A percentile compares a stretch with the other conserved stretches of the same genome.
phyloP scores from a whole-genome alignment of 1,140 invertebrate species.

The Portunus trituberculatus region DNA sequence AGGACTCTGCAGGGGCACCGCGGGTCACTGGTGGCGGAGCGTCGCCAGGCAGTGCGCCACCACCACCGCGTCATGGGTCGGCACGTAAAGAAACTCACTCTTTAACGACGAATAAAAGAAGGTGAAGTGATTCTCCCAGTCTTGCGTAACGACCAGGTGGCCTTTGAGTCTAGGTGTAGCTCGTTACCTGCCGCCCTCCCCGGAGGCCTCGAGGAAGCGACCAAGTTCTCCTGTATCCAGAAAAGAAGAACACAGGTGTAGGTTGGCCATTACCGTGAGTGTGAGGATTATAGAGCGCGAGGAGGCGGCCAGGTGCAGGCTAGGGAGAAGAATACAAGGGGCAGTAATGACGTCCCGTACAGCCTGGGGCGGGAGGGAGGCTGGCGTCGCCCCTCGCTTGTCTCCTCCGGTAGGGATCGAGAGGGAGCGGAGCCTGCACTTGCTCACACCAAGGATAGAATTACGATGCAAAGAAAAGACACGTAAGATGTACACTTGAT shows the following conservation, averaged over 20 bases:
- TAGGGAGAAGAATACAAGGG: conserved; percentile 12
- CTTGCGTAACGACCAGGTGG: neutral
- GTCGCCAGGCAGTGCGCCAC: too few relatives aligned
- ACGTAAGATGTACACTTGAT: too few relatives aligned
- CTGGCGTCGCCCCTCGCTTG: neutral
- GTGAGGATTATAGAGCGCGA: conserved; percentile 10
- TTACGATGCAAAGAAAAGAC: too few relatives aligned
- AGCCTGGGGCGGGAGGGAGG: neutral
- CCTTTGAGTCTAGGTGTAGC: neutral
- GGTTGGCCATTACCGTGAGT: conserved; percentile 18
- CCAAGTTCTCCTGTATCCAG: conserved; percentile 9
- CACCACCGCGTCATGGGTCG: neutral
- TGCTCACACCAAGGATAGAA: neutral
- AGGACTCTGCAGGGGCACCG: too few relatives aligned
- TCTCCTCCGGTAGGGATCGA: neutral
- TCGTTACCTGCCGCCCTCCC: neutral
- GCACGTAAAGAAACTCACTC: neutral
- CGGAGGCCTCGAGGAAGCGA: neutral
- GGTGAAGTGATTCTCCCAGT: neutral
- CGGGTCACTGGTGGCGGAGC: too few relatives aligned
- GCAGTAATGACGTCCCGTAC: neutral
- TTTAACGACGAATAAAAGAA: neutral
- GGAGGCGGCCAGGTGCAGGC: conserved; percentile 5
- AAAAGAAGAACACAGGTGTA: conserved; percentile 22
- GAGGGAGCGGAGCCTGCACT: neutral